Percentiles rank a stretch among this genome's conserved stretches.
Evolutionary conservation across 2,113 vertebrate genomes (phyloP).

Genomic region (Menidia beryllina): DNA sequence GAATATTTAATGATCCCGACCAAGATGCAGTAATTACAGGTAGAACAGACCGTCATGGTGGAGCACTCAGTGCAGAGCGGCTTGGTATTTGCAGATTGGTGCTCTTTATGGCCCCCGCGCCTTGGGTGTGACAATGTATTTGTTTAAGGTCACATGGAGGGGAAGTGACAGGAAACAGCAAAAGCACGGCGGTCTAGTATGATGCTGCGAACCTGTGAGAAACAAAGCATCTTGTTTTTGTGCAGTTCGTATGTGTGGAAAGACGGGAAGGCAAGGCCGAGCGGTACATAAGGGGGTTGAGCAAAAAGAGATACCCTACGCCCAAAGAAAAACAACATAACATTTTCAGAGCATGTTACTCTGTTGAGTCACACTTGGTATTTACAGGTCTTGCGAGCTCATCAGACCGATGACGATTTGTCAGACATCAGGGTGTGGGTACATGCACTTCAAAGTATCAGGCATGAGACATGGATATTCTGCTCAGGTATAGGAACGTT

Average conservation of each 20-base stretch:
- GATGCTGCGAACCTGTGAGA: slow-evolving; percentile 34
- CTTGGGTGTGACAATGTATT: slow-evolving; percentile 64
- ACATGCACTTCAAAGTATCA: not conserved
- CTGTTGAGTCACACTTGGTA: not conserved
- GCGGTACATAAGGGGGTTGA: slow-evolving; percentile 3
- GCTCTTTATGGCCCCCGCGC: slow-evolving; percentile 56
- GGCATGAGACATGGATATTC: slow-evolving; percentile 35
- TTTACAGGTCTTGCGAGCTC: slow-evolving; percentile 5
- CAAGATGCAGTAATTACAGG: slow-evolving; percentile 79
- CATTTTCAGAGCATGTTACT: slow-evolving; percentile 23
- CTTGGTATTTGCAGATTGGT: slow-evolving; percentile 61
- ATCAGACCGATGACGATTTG: slow-evolving; percentile 21
- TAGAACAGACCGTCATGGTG: slow-evolving; percentile 63
- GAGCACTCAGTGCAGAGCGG: slow-evolving; percentile 64
- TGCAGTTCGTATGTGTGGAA: slow-evolving; percentile 23
- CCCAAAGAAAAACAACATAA: slow-evolving; percentile 26
- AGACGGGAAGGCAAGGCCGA: slow-evolving; percentile 3
- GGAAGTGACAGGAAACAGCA: slow-evolving; percentile 31
- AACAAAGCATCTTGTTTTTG: slow-evolving; percentile 14
- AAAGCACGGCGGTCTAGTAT: slow-evolving; percentile 33
- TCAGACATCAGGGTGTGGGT: slow-evolving; percentile 15
- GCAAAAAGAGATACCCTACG: slow-evolving; percentile 21
- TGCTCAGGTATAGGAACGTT: slow-evolving; percentile 67
- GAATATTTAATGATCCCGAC: slow-evolving; percentile 78
- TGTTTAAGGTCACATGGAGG: slow-evolving; percentile 42